Base-by-base conservation (phyloP, 2,888 invertebrate species). In the Epistrophe eligans region DNA sequence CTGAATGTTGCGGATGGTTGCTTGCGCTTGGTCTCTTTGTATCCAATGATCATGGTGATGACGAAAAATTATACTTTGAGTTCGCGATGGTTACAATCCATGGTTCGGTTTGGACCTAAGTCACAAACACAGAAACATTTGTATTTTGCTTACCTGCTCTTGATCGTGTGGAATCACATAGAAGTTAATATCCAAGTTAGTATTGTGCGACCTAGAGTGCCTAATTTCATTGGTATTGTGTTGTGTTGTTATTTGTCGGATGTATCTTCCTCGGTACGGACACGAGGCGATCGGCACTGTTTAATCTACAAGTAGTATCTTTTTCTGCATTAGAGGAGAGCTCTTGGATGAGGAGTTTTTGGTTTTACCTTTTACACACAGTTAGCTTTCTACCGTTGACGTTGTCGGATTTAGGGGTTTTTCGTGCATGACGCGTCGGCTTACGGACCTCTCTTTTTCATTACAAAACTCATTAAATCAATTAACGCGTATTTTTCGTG, bases 371-470 rank as follows among this genome's bases (percentile, higher is more conserved):
- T 24, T 67, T 90, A 91, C 91, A 92, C 93, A 92, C 92, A 92
- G 93, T 93, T 92, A 91, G 91, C 91, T 93, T 92, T 93, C 92
- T 92, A 91, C 92, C 93, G 92, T 92, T 91, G 91, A 91, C 92
- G 93, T 92, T 91, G 91, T 90, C 92, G 93, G 93, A 92, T 92
- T 93, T 92, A 91, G 91, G 89, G 91, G 90, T 90, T 90, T 88
- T 87, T 88, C 77, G 82, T 82, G 80, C 82, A 84, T 88, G 80
- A 74, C 73, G 81, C 76, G 82, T 79, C 84, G 80, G 77, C 74
- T 84, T 73, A 82, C 58, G 55, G 64, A 84, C 79, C 66, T 77
- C 57, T 64, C 19, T 77, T 43, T 57, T 45, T 5, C 72, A 35
- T 57, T 45, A n/a, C n/a, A 3, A 32, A 50, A 67, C 79, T 64